Evolutionary conservation across 92 coral and sea anemone species (phyloP), one percentile per base, ranked within the genome.

Genomic region (Zoanthus sansibaricus): DNA sequence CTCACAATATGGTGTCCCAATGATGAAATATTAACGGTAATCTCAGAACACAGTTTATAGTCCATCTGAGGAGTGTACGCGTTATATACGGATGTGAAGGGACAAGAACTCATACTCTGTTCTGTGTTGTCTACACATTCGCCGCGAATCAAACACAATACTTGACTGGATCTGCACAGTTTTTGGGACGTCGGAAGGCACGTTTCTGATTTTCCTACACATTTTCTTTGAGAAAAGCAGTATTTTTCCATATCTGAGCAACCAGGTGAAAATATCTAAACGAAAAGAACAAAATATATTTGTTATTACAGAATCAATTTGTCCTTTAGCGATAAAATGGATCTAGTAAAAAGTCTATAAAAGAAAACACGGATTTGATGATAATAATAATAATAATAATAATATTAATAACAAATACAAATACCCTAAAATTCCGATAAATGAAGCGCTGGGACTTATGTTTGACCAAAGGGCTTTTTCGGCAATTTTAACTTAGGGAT

Each of bases 1-100:
- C 84, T 82, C 44, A 87, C 72, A 66, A 96, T 90, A 59, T 96
- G 98, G 64, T 95, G 94, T 4, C 99, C 99, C 32, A 92, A 59
- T 7, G 51, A 59, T 52, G 86, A 80, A 59, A 96, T 76, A 16
- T 83, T 82, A 64, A 95, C 72, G 6, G 89, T 88, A 33, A 84
- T 77, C 76, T 93, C 91, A 16, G 87, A 92, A 1, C 92, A 72
- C 20, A 95, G 88, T 58, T 95, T 83, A 89, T 95, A 96, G 88
- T 93, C 98, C 8, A 87, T 91, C 31, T 87, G 90, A n/a, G 98
- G 94, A 18, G 44, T 45, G 82, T 76, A 61, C 74, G 90, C 82
- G 51, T 92, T 88, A 86, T 93, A 91, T 0, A 95, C 91, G 5
- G 87, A 67, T 25, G 67, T 45, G 11, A 93, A 78, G 2, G 78